Percentiles rank a stretch among this genome's conserved stretches.
Evolutionary conservation across 2,888 invertebrate species (phyloP).

Genomic region (Sarcophaga subvicina): DNA sequence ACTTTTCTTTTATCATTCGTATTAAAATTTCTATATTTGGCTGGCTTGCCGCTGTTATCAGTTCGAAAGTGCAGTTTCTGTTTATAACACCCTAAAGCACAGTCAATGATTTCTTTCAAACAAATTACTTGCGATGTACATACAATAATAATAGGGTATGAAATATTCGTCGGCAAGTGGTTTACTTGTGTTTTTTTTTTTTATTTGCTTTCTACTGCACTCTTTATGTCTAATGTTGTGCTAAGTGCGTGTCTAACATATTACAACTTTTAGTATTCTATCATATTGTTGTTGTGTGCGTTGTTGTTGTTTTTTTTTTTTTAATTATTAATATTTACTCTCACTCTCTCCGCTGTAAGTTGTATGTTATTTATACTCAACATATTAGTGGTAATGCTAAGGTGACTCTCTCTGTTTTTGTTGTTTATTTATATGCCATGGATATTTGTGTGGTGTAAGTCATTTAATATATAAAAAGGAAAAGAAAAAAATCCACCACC

Average conservation of each 20-base stretch:
- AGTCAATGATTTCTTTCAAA: too few relatives aligned
- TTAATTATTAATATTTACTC: not conserved
- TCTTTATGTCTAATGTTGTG: slow-evolving; percentile 2
- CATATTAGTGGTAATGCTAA: too few relatives aligned
- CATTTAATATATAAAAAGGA: not conserved
- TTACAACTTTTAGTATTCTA: slow-evolving; percentile 38
- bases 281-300: not conserved
- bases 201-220: slow-evolving; percentile 20
- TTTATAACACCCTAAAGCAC: too few relatives aligned
- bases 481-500: too few relatives aligned
- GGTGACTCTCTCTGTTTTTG: not conserved
- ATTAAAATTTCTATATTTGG: too few relatives aligned
- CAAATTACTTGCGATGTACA: too few relatives aligned
- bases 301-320: slow-evolving; percentile 3
- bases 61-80: too few relatives aligned
- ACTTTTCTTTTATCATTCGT: too few relatives aligned
- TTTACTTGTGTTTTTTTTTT: not conserved
- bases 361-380: slow-evolving; percentile 39
- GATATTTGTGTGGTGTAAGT: slow-evolving; percentile 20
- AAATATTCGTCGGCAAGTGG: too few relatives aligned
- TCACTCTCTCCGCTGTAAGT: slow-evolving; percentile 3
- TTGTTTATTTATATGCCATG: not conserved
- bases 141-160: too few relatives aligned
- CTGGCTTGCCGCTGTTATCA: too few relatives aligned
- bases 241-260: slow-evolving; percentile 59